A percentile compares a stretch with the other conserved stretches of the same genome.
Conservation (phyloP, 2,797 vertebrate species). For the Phrynocephalus vlangalii region DNA sequence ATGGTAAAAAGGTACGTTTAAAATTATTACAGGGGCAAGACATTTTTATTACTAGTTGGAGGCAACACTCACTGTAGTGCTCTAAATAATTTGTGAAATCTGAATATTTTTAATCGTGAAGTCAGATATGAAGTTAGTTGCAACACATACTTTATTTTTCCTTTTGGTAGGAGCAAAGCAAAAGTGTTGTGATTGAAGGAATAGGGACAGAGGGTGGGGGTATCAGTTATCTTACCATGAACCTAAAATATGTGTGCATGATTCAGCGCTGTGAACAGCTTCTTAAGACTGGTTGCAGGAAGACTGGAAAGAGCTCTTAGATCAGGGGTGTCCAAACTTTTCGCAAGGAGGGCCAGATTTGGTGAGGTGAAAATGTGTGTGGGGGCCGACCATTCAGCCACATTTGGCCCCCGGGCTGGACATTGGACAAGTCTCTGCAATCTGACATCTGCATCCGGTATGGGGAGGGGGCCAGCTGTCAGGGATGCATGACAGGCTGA, state of each 20-base stretch:
- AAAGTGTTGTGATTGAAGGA: too few relatives aligned
- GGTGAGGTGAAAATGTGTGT: too few relatives aligned
- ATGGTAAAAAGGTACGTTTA: conserved; percentile 86
- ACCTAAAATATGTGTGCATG: background rate
- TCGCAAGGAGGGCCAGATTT: too few relatives aligned
- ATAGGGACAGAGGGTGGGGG: background rate
- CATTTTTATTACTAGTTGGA: background rate
- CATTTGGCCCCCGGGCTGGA: too few relatives aligned
- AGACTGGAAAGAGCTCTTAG: background rate
- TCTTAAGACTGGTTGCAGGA: background rate
- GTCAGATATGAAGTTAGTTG: background rate
- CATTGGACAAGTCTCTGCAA: too few relatives aligned
- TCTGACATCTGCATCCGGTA: too few relatives aligned
- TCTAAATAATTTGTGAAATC: background rate
- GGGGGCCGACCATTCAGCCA: too few relatives aligned
- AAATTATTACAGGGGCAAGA: conserved; percentile 1
- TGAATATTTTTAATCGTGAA: background rate
- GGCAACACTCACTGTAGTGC: background rate
- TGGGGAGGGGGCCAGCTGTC: too few relatives aligned
- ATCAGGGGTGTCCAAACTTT: too few relatives aligned
- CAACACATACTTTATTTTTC: too few relatives aligned
- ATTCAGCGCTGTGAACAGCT: background rate
- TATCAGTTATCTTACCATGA: background rate
- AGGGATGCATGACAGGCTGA: too few relatives aligned
- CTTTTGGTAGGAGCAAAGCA: background rate